Evolutionary conservation across 2,888 invertebrate species (phyloP).

Genomic region (Cheilosia variabilis): DNA sequence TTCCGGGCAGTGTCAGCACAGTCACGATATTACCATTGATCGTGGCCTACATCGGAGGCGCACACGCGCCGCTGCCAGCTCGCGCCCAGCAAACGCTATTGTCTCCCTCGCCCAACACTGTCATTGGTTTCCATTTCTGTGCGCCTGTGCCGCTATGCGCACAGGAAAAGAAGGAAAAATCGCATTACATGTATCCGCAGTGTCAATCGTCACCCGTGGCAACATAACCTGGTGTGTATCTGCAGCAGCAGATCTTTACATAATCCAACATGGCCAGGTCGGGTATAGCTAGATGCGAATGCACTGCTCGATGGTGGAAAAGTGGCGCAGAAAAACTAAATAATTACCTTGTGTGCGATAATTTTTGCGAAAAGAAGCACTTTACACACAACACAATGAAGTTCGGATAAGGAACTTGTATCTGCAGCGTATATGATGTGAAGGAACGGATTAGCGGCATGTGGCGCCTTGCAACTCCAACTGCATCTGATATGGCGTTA

Average conservation of each 20-base stretch:
- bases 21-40: slow-evolving; percentile 71
- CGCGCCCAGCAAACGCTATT: slow-evolving; percentile 40
- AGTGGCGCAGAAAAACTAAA: slow-evolving; percentile 3
- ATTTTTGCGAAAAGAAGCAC: slow-evolving; percentile 1
- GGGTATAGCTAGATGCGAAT: slow-evolving; percentile 24
- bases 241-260: slow-evolving; percentile 48
- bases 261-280: slow-evolving; percentile 48
- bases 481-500: no score
- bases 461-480: not conserved
- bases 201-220: slow-evolving; percentile 1
- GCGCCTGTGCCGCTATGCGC: slow-evolving; percentile 1
- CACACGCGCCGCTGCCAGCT: slow-evolving; percentile 8
- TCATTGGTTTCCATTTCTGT: slow-evolving; percentile 37
- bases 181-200: not conserved
- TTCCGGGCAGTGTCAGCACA: slow-evolving; percentile 65
- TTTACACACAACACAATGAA: not conserved
- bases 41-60: slow-evolving; percentile 62
- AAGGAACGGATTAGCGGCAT: no score
- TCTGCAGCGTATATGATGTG: no score
- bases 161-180: slow-evolving; percentile 30
- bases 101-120: slow-evolving; percentile 18
- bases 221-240: slow-evolving; percentile 29
- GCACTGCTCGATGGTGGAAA: slow-evolving; percentile 1
- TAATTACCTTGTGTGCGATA: slow-evolving; percentile 31
- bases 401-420: not conserved